Percentiles rank a stretch among this genome's conserved stretches.
phyloP scores from a whole-genome alignment of 2,797 vertebrate species.

The Chaetodon trifasciatus region DNA sequence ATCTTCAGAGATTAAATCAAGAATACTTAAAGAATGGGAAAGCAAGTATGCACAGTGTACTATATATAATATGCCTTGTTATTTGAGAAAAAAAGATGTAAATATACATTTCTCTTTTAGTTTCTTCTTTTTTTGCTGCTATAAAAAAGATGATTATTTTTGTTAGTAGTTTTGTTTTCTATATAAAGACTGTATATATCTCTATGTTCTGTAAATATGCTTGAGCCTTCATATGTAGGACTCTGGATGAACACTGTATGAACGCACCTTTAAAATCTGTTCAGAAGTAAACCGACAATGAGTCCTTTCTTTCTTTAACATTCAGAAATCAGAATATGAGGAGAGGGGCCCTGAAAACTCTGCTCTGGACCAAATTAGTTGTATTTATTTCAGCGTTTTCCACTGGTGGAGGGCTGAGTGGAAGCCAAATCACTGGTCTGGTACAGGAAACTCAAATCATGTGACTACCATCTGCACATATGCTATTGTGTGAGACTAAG shows the following conservation, averaged over 20 bases:
- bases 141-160: conserved; percentile 88
- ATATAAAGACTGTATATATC: conserved; percentile 84
- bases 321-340: too few relatives aligned
- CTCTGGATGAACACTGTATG: conserved; percentile 87
- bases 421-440: too few relatives aligned
- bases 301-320: conserved; percentile 43
- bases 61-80: conserved; percentile 85
- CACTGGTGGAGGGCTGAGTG: too few relatives aligned
- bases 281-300: conserved; percentile 70
- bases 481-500: neutral
- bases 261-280: conserved; percentile 86
- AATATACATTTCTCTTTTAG: conserved; percentile 83
- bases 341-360: neutral
- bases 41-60: conserved; percentile 79
- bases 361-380: neutral
- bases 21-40: conserved; percentile 81
- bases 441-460: too few relatives aligned
- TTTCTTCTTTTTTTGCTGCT: conserved; percentile 86
- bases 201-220: conserved; percentile 85
- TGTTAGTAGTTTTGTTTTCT: conserved; percentile 87
- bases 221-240: conserved; percentile 85
- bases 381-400: neutral
- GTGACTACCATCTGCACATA: too few relatives aligned
- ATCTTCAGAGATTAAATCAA: conserved; percentile 74
- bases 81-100: conserved; percentile 82